phyloP scores from a whole-genome alignment of 2,797 vertebrate species.

The Poeciliopsis infans region DNA sequence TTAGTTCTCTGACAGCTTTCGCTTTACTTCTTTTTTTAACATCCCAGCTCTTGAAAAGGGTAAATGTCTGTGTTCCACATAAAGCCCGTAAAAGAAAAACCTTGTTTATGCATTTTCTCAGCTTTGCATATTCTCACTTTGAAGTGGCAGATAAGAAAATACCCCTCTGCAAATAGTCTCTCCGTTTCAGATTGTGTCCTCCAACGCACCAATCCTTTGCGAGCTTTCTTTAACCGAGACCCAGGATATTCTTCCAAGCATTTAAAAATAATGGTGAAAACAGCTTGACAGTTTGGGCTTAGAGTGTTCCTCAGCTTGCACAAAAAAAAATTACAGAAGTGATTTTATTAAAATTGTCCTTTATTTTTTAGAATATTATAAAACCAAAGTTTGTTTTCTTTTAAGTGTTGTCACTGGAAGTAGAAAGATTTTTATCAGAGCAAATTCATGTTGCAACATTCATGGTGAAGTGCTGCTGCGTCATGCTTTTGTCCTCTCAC shows the following conservation, averaged over 20 bases:
- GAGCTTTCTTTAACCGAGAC: constrained; percentile 61
- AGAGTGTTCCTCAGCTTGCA: constrained; percentile 14
- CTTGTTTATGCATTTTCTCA: constrained; percentile 55
- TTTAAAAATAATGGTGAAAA: constrained; percentile 48
- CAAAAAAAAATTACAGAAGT: background rate
- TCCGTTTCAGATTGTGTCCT: constrained; percentile 62
- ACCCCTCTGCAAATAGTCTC: constrained; percentile 65
- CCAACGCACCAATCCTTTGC: constrained; percentile 50
- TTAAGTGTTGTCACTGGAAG: background rate
- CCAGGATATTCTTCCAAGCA: constrained; percentile 55
- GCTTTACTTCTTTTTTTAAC: constrained; percentile 4
- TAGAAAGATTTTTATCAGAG: background rate
- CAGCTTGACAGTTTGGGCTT: constrained; percentile 17
- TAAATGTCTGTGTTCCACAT: background rate
- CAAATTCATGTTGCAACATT: background rate
- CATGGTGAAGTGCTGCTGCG: background rate
- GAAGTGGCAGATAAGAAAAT: constrained; percentile 63
- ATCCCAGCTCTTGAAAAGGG: background rate
- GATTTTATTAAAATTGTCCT: background rate
- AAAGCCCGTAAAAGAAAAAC: constrained; percentile 21
- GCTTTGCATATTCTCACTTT: constrained; percentile 66
- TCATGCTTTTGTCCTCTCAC: background rate
- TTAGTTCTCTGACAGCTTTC: background rate
- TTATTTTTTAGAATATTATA: background rate
- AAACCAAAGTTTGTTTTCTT: background rate